Evolutionary conservation across 2,888 invertebrate species (phyloP).

Genomic region (Hedychridium roseum): DNA sequence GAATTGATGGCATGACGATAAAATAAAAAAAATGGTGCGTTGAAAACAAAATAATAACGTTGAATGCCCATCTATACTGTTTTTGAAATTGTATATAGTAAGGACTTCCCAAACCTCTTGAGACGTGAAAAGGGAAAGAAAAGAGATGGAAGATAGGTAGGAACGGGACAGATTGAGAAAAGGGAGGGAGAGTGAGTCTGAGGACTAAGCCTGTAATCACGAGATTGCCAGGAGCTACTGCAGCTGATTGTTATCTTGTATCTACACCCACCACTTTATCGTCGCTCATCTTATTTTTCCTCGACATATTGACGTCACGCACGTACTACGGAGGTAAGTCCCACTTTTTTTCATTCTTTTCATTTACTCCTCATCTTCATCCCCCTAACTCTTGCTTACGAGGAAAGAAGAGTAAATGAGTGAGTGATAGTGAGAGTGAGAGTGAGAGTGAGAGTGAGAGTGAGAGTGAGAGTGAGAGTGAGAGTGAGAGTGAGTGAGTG

Average conservation of each 20-base stretch:
- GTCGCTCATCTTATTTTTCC: constrained; percentile 62
- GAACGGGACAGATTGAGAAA: not conserved
- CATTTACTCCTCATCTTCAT: constrained; percentile 10
- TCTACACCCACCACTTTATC: constrained; percentile 64
- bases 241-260: constrained; percentile 63
- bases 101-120: constrained; percentile 25
- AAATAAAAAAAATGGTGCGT: too few species aligned
- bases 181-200: constrained; percentile 37
- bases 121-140: constrained; percentile 1
- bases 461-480: too few species aligned
- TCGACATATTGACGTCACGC: constrained; percentile 62
- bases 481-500: too few species aligned
- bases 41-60: too few species aligned
- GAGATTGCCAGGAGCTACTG: constrained; percentile 62
- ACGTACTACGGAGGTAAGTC: constrained; percentile 46
- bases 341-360: constrained; percentile 10
- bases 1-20: too few species aligned
- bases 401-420: too few species aligned
- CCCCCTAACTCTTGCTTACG: constrained; percentile 8
- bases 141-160: constrained; percentile 12
- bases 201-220: constrained; percentile 61
- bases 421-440: too few species aligned
- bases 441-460: too few species aligned
- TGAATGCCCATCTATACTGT: constrained; percentile 32
- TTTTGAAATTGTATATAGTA: constrained; percentile 52